phyloP scores from a whole-genome alignment of 2,113 vertebrate genomes.

The Paramormyrops kingsleyae region DNA sequence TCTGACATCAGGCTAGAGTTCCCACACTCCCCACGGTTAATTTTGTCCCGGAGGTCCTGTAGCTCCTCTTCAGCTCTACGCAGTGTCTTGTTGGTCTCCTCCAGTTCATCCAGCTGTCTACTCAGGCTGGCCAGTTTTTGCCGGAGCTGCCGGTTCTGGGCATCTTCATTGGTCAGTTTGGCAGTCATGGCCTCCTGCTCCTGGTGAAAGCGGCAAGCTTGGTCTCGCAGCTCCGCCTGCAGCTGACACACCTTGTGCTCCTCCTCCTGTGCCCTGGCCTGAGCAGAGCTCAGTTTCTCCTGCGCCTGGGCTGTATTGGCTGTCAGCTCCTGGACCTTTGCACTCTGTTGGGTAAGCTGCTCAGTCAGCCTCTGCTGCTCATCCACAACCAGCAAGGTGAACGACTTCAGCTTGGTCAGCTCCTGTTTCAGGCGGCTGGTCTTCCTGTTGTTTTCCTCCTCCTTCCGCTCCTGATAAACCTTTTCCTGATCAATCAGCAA shows the following conservation, averaged over 20 bases:
- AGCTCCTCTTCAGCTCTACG: slow-evolving; percentile 87
- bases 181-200: slow-evolving; percentile 83
- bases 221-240: slow-evolving; percentile 71
- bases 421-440: slow-evolving; percentile 77
- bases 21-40: slow-evolving; percentile 79
- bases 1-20: slow-evolving; percentile 77
- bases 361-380: slow-evolving; percentile 86
- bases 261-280: slow-evolving; percentile 72
- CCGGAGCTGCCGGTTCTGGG: slow-evolving; percentile 82
- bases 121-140: slow-evolving; percentile 83
- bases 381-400: slow-evolving; percentile 90
- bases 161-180: slow-evolving; percentile 85
- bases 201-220: slow-evolving; percentile 63
- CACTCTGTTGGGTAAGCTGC: slow-evolving; percentile 73
- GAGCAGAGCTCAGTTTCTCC: slow-evolving; percentile 69
- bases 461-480: slow-evolving; percentile 70
- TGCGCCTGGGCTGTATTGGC: slow-evolving; percentile 64
- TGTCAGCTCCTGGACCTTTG: slow-evolving; percentile 76
- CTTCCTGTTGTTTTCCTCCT: slow-evolving; percentile 77
- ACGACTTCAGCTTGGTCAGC: slow-evolving; percentile 87
- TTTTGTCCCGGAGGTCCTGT: slow-evolving; percentile 85
- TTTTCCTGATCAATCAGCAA: slow-evolving; percentile 83
- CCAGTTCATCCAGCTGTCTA: slow-evolving; percentile 84
- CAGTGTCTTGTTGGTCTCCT: slow-evolving; percentile 88
- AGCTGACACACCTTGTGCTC: slow-evolving; percentile 73